Base-by-base conservation (phyloP, 2,113 vertebrate species). In the Hypocryptadius cinnamomeus region DNA sequence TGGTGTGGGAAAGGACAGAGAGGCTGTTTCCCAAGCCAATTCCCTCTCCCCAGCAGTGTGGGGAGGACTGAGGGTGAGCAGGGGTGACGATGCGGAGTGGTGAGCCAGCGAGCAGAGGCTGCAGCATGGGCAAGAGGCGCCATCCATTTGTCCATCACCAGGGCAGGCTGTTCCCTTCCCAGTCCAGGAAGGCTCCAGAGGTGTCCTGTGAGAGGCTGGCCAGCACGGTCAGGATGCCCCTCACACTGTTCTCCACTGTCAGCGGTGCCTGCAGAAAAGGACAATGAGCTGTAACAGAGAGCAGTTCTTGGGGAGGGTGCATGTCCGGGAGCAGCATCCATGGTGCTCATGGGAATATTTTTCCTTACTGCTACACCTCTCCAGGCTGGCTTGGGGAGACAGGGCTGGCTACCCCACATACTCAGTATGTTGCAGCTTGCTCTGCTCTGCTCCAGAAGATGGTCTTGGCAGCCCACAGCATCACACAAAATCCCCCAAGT, bases 131-230 rank as follows among this genome's bases (percentile, higher is more conserved):
- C 35, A 56, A 54, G 70, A 69, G 27, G 22, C 0, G 0, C 17
- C 0, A 0, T 82, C 30, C 22, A 2, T 56, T 40, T 47, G 71
- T 47, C 54, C 25, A 3, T 97, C 90, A 98, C 97, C 97, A 98
- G 51, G 95, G 96, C 85, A 98, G 85, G 30, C 42, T 63, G 30
- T 90, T 97, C 40, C 97, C 97, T 88, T 97, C 92, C 96, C 96
- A 96, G 93, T 97, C 87, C 3, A 98, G 85, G 69, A 97, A 95
- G 31, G 92, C 33, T 20, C 95, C 92, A 3, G 90, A 92, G 40
- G 94, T 39, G 30, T 95, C 85, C n/a, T 95, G 95, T 0, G 94
- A 96, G 50, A 97, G 94, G 31, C 85, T 68, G 44, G 81, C 70
- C 61, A 98, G 94, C 92, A 97, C 92, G 0, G 59, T 48, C 78